Conservation (phyloP, 2,797 vertebrate species). For the Helostoma temminkii region DNA sequence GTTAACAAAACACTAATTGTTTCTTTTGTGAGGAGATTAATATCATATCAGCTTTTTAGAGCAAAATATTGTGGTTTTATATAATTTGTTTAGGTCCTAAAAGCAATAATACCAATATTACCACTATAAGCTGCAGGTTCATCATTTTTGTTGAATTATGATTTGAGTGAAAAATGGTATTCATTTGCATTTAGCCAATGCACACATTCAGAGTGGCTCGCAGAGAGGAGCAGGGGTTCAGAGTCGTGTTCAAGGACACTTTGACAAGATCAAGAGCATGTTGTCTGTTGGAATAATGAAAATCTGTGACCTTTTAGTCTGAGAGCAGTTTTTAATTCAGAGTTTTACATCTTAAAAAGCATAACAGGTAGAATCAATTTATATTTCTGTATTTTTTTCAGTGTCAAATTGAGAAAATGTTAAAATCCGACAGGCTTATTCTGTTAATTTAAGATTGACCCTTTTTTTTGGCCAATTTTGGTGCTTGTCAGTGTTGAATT, state of each 20-base stretch:
- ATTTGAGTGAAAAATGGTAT: conserved; percentile 27
- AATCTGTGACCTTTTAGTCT: conserved; percentile 38
- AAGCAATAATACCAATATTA: conserved; percentile 35
- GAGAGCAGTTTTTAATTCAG: conserved; percentile 20
- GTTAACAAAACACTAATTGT: conserved; percentile 34
- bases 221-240: conserved; percentile 35
- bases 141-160: conserved; percentile 45
- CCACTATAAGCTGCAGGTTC: conserved; percentile 14
- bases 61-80: not conserved
- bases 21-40: conserved; percentile 1
- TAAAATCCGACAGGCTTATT: no score
- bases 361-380: not conserved
- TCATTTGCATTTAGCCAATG: conserved; percentile 65
- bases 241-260: conserved; percentile 59
- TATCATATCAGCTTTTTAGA: conserved; percentile 6
- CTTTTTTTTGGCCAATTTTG: no score
- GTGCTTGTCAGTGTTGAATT: not conserved
- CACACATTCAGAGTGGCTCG: conserved; percentile 27
- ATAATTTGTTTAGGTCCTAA: conserved; percentile 17
- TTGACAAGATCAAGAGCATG: conserved; percentile 16
- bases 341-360: conserved; percentile 32
- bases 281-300: conserved; percentile 45
- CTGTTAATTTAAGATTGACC: no score
- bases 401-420: conserved; percentile 13
- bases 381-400: not conserved